Base-by-base conservation (phyloP, 2,797 vertebrate genomes). In the Emydoidea blandingii region DNA sequence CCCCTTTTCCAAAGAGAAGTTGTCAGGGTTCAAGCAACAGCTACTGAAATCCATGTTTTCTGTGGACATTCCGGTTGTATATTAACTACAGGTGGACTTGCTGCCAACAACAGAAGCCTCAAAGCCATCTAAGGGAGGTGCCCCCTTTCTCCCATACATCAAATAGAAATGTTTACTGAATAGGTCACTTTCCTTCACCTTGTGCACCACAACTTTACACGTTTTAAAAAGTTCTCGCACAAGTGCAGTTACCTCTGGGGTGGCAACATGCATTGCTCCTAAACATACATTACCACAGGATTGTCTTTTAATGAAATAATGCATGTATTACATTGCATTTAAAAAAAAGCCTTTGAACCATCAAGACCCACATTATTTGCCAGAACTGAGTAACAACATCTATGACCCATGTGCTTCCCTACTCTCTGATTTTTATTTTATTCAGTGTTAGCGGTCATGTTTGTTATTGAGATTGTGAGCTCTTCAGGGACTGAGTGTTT, bases 1-100 rank as follows among this genome's bases (percentile, higher is more conserved):
- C 91, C 93, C 62, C 65, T 87, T 94, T 91, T 92, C 91, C 59
- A 88, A 96, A 96, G 87, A 95, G 81, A 78, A 53, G 86, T 90
- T 96, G 85, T 87, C 83, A 91, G 83, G 8, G 79, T 85, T 95
- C 57, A 96, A 23, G 85, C 74, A 94, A 87, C 94, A 95, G 91
- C 59, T 92, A 91, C 74, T 87, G 83, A 96, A 81, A 92, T 62
- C 41, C 37, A 82, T 65, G 50, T 92, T 54, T 92, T 92, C 57
- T 96, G 96, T 96, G 88, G 94, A 96, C 94, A 95, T 81, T 94
- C 83, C 79, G 74, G 95, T 95, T 97, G 94, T 62, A 95, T 34
- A 97, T 97, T 97, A 96, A 97, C 97, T 93, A 92, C n/a, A 65
- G 37, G 74, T 8, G 59, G 89, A 86, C 81, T 52, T 4, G 11